Conservation (phyloP, 35 echinoderm and acorn worm species). For the Stichopus chloronotus region DNA sequence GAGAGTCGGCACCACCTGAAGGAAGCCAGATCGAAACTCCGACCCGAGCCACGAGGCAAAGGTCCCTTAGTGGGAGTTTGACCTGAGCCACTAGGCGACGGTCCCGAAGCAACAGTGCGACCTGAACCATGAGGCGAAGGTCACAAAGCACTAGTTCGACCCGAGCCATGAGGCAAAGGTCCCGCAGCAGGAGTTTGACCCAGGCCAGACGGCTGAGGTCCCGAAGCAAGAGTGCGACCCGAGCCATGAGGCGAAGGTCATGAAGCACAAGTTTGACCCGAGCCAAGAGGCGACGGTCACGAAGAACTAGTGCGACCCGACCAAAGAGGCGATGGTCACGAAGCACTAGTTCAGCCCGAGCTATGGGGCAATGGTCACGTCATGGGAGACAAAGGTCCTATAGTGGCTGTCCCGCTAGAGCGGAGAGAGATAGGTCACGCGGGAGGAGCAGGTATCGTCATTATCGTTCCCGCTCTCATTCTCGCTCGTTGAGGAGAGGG, state of each 20-base stretch:
- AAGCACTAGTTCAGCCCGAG: background rate
- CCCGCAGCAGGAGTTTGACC: background rate
- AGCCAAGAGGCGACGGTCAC: background rate
- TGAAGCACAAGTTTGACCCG: too few species aligned
- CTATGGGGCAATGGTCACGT: background rate
- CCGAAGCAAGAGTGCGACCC: slow-evolving; percentile 1
- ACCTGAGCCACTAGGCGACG: background rate
- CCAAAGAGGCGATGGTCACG: background rate
- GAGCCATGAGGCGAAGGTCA: too few species aligned
- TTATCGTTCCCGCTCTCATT: slow-evolving; percentile 12
- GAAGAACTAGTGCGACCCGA: too few species aligned
- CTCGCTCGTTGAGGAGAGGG: background rate
- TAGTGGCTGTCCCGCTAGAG: slow-evolving; percentile 7
- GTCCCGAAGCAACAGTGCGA: background rate
- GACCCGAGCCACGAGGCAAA: background rate
- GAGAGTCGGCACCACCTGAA: background rate
- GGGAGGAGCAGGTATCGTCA: background rate
- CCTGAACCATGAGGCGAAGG: background rate
- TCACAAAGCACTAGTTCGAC: background rate
- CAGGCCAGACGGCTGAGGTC: background rate
- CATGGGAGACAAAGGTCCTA: background rate
- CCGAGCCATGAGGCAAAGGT: background rate
- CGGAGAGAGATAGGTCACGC: background rate
- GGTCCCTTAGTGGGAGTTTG: background rate
- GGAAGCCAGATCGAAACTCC: background rate